These are phyloP conservation scores for Troides helena DNA, from an alignment of 2,888 invertebrate genomes.

Conservation along the genomic window DNA sequence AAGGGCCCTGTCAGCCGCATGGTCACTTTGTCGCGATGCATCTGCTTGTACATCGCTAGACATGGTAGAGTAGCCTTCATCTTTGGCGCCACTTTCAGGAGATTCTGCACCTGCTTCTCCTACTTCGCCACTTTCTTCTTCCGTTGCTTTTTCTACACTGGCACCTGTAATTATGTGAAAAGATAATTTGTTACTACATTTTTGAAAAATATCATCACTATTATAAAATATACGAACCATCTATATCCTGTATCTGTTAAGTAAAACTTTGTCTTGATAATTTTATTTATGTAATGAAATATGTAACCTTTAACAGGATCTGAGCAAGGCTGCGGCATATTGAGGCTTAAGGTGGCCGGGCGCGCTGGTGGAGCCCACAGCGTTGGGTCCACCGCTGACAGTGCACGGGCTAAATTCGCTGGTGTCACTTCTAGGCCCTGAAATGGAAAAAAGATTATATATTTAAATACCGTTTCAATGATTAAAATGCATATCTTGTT, in stretches of 20 bases:
- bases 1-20: constrained; percentile 78
- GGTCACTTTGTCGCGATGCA: constrained; percentile 81
- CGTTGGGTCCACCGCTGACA: constrained; percentile 83
- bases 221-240: no score
- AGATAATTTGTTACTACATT: no score
- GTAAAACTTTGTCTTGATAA: no score
- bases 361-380: constrained; percentile 85
- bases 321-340: constrained; percentile 79
- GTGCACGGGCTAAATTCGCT: constrained; percentile 81
- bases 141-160: constrained; percentile 59
- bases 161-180: constrained; percentile 47
- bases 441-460: constrained; percentile 28
- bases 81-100: constrained; percentile 87
- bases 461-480: no score
- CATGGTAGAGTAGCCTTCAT: constrained; percentile 92
- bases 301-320: constrained; percentile 55
- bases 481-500: no score
- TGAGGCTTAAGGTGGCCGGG: constrained; percentile 85
- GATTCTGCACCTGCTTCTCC: constrained; percentile 87
- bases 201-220: no score
- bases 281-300: no score
- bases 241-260: no score
- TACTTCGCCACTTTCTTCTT: constrained; percentile 75
- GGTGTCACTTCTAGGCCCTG: constrained; percentile 83
- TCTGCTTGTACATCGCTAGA: constrained; percentile 90